Evolutionary conservation across 2,797 vertebrate species (phyloP), one percentile per base, ranked within the genome.

Genomic region (Eleutherodactylus coqui): DNA sequence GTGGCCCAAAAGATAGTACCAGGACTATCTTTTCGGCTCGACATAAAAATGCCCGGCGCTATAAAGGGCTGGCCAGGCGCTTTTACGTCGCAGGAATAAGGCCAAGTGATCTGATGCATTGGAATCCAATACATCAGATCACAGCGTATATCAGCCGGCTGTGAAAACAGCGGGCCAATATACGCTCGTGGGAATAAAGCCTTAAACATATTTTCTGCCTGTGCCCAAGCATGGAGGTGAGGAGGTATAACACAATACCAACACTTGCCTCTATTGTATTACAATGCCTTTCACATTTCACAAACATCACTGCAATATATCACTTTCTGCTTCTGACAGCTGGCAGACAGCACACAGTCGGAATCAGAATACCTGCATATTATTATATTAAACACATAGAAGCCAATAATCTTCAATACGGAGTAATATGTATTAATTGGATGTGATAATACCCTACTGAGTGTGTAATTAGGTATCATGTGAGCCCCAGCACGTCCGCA

Each of bases 401-500:
- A 79, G 58, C 82, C 62, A 53, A 80, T 79, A 47, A 49, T 69
- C 41, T 86, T 69, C 70, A 84, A 84, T 84, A 87, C 29, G 77
- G 79, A 84, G 82, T 55, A 80, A 78, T 53, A 75, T 77, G 43
- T 79, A 84, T 84, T 87, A 87, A 87, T 87, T 84, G 76, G 64
- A 84, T 75, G 70, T 60, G 67, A 87, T 69, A 78, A 82, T 87
- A 62, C 51, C 76, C 86, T 43, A 51, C 83, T 84, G 86, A 60
- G 86, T 75, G n/a, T 70, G 80, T 87, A 84, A 87, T 87, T 80
- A 87, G 34, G 29, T 69, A 79, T 79, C 51, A 83, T 67, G 67
- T 76, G 51, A 82, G 86, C 64, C 86, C 64, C 82, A 79, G 86
- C 86, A 84, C 51, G 86, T 79, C 55, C 36, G 75, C 82, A 79